A percentile compares a stretch with the other conserved stretches of the same genome.
Evolutionary conservation across 30 jellyfish, hydroid and myxozoan species (phyloP).

Genomic region (Hydra vulgaris): DNA sequence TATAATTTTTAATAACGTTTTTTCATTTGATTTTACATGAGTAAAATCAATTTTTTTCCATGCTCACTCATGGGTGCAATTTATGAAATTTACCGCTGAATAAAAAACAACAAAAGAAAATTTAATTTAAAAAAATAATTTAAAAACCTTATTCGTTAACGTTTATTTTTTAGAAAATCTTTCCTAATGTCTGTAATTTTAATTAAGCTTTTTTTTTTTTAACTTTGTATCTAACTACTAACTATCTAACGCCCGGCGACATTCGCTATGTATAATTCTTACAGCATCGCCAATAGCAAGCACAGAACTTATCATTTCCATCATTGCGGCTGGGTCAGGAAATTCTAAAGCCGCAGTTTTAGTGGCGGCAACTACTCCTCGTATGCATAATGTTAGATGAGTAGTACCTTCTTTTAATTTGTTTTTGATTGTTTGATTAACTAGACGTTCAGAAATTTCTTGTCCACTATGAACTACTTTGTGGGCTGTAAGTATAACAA

Average conservation of each 20-base stretch:
- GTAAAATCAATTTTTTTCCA: too few species aligned
- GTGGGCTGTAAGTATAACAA: constrained; percentile 91
- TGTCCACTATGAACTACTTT: constrained; percentile 95
- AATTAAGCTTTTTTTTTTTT: too few species aligned
- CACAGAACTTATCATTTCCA: constrained; percentile 93
- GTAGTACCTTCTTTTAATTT: constrained; percentile 48
- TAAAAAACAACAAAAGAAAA: background rate
- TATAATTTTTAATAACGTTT: too few species aligned
- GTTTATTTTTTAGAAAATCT: too few species aligned
- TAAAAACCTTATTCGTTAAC: background rate
- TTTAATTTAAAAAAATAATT: too few species aligned
- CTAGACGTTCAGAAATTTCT: constrained; percentile 53
- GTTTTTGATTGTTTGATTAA: constrained; percentile 30
- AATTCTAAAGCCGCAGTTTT: constrained; percentile 89
- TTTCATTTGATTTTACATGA: too few species aligned
- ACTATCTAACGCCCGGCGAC: constrained; percentile 55
- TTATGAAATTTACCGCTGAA: background rate
- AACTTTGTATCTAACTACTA: too few species aligned
- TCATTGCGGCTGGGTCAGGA: constrained; percentile 64
- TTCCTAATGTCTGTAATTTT: too few species aligned
- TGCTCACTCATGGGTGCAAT: too few species aligned
- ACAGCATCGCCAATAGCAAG: constrained; percentile 88
- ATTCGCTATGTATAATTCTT: constrained; percentile 81
- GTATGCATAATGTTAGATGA: constrained; percentile 85
- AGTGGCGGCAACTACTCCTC: constrained; percentile 96